Base-by-base conservation (phyloP, 2,797 vertebrate genomes). In the Chaenodraco wilsoni region DNA sequence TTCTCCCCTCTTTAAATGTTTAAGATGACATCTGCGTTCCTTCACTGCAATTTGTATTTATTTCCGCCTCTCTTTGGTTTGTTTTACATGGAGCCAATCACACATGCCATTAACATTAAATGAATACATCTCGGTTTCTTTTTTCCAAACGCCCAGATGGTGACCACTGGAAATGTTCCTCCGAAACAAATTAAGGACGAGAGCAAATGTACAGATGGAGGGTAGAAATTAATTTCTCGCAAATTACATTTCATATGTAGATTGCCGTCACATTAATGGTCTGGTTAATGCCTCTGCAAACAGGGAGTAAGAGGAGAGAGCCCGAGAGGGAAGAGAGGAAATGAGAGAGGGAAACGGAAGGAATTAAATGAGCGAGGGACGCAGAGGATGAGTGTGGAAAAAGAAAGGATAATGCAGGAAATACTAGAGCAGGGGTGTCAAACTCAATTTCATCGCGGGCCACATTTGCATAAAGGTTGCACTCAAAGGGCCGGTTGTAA, bases 201-300 rank as follows among this genome's bases (percentile, higher is more conserved):
- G 91, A 91, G 90, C 87, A 92, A 93, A 91, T 62, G 88, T 91
- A 91, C 92, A 94, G 93, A 94, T 93, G 92, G 92, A 90, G 89
- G 88, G 84, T 83, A 84, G 86, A 87, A 94, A 94, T 95, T 92
- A 93, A 93, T 94, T 94, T 92, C 72, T 82, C 78, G 87, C 87
- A 93, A 95, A 94, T 93, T 94, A 90, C 90, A 93, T 94, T 94
- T 94, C 89, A 88, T 92, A 93, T 94, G 93, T 92, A 93, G 91
- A 93, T 94, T 94, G 88, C 88, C 81, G 73, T 90, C 83, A 71
- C 81, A 85, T 92, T 91, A 92, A 90, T 91, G 91, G 87, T 84
- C 82, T 79, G 79, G 80, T 88, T 93, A 90, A 92, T 91, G 87
- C 86, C 72, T 88, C 72, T 16, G 81, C 83, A 76, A 87, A 84